These are phyloP conservation scores for Epicauta chinensis DNA, from an alignment of 1,140 invertebrate genomes.

Conservation along the genomic window DNA sequence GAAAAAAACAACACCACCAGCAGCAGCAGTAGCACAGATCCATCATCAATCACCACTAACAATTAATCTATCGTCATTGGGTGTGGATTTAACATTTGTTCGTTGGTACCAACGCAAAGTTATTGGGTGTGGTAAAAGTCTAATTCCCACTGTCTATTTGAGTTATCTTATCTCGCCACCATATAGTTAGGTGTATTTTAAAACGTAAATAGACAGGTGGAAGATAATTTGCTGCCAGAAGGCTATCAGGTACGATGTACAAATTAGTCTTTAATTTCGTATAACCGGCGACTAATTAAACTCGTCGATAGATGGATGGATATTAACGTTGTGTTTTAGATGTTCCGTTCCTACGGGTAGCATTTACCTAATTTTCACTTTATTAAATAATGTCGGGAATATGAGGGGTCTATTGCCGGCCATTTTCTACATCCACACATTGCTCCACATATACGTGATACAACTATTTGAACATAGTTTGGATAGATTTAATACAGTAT, in stretches of 20 bases:
- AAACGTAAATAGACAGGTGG: not conserved
- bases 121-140: no score
- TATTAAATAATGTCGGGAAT: conserved; percentile 7
- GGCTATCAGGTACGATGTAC: conserved; percentile 6
- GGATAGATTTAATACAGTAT: no score
- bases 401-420: not conserved
- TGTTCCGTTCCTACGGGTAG: conserved; percentile 9
- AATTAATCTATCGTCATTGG: conserved; percentile 5
- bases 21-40: no score
- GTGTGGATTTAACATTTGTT: no score
- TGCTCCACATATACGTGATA: no score
- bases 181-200: conserved; percentile 7
- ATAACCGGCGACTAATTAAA: conserved; percentile 11
- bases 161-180: no score
- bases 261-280: conserved; percentile 15
- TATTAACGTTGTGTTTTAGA: conserved; percentile 8
- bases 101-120: no score
- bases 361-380: conserved; percentile 14
- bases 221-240: conserved; percentile 1
- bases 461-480: no score
- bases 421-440: conserved; percentile 5
- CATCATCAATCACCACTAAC: conserved; percentile 10
- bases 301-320: conserved; percentile 12
- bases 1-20: conserved; percentile 6
- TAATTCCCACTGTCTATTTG: not conserved